These are phyloP conservation scores for Spatulosminthurus flaviceps DNA, from an alignment of 2,888 invertebrate species.

Conservation along the genomic window DNA sequence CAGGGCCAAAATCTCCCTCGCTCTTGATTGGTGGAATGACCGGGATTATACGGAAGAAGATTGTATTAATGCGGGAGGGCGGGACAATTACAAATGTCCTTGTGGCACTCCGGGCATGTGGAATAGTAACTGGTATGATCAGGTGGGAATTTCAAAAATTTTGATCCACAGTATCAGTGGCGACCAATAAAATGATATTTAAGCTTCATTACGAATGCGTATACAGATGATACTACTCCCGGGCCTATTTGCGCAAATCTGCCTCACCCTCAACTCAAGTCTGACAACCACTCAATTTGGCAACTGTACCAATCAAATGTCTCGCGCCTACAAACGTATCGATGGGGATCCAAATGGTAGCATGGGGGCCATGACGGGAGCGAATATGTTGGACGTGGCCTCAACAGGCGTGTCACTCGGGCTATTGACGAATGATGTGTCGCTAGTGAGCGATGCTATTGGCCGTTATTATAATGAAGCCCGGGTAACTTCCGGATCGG, in stretches of 20 bases:
- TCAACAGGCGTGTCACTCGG: slow-evolving; percentile 39
- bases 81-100: slow-evolving; percentile 33
- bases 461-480: slow-evolving; percentile 28
- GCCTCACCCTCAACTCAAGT: slow-evolving; percentile 28
- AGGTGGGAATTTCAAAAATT: neutral
- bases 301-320: slow-evolving; percentile 35
- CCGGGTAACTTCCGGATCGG: neutral
- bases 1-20: slow-evolving; percentile 6
- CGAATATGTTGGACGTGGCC: slow-evolving; percentile 47
- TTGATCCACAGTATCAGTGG: too few relatives aligned
- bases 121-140: slow-evolving; percentile 46
- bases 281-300: slow-evolving; percentile 31
- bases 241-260: slow-evolving; percentile 18
- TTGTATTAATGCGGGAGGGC: slow-evolving; percentile 46
- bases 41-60: slow-evolving; percentile 36
- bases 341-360: slow-evolving; percentile 46
- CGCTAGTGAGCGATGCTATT: slow-evolving; percentile 26
- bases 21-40: slow-evolving; percentile 39
- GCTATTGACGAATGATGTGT: slow-evolving; percentile 28
- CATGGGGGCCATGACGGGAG: slow-evolving; percentile 42
- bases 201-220: too few relatives aligned
- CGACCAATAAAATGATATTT: neutral
- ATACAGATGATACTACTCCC: slow-evolving; percentile 41
- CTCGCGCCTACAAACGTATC: slow-evolving; percentile 36
- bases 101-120: slow-evolving; percentile 48